A percentile compares a stretch with the other conserved stretches of the same genome.
phyloP scores from a whole-genome alignment of 2,888 invertebrate genomes.

The Morpho achilles region DNA sequence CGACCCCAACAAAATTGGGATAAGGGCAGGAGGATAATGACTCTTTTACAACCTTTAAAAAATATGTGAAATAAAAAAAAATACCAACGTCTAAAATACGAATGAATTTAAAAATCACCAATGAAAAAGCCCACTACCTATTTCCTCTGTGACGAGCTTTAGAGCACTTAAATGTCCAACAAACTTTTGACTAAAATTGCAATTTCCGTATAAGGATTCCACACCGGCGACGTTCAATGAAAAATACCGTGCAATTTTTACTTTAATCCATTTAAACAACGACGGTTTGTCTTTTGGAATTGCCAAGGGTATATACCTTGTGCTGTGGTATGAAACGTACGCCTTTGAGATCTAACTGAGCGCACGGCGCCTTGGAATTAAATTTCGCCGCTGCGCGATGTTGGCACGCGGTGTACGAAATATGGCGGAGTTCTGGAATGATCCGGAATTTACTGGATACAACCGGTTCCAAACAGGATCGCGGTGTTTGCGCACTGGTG shows the following conservation, averaged over 20 bases:
- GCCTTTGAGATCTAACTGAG: conserved; percentile 42
- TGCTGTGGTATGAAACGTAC: conserved; percentile 31
- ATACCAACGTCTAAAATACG: no score
- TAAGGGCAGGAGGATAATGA: no score
- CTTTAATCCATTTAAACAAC: conserved; percentile 26
- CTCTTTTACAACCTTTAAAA: no score
- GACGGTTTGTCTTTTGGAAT: conserved; percentile 33
- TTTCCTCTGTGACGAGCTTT: background rate
- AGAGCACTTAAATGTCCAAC: conserved; percentile 2
- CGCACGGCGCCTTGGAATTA: conserved; percentile 52
- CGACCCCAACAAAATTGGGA: no score
- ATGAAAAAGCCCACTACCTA: background rate
- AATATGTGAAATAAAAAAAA: no score
- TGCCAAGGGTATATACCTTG: conserved; percentile 28
- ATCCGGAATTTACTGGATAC: conserved; percentile 42
- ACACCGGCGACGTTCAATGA: conserved; percentile 15
- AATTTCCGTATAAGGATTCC: background rate
- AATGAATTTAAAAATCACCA: no score
- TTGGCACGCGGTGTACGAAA: conserved; percentile 47
- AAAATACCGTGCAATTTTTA: conserved; percentile 20
- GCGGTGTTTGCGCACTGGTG: conserved; percentile 16
- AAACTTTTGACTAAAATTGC: conserved; percentile 3
- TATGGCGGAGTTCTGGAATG: conserved; percentile 39
- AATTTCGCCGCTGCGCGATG: conserved; percentile 45
- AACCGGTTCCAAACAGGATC: conserved; percentile 29